Base-by-base conservation (phyloP, 2,113 vertebrate species). In the Syngnathus scovelli region DNA sequence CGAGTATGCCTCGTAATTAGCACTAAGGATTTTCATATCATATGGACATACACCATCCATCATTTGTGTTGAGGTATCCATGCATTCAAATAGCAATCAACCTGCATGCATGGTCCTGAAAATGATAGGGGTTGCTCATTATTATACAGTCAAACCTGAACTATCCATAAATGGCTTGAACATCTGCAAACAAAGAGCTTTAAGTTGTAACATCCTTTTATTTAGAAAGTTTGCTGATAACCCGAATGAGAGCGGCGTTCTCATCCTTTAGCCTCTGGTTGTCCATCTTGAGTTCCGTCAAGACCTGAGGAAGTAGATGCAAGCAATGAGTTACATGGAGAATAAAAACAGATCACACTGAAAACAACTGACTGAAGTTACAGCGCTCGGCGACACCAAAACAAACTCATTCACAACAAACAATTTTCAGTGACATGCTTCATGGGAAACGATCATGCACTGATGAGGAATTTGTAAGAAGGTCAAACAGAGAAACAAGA, bases 171-270 rank as follows among this genome's bases (percentile, higher is more conserved):
- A 12, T 5, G 39, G 43, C n/a, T n/a, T 63, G 10, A 43, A 63
- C 21, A 44, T 16, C 11, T 21, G 58, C 67, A 69, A n/a, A 67
- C 39, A 54, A 62, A 56, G 55, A 69, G 54, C 63, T 64, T 61
- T 37, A 11, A 36, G 56, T 58, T 59, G 43, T 19, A 38, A 68
- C 43, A 37, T 68, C 48, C 62, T 67, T 71, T 93, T 93, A 99
- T 83, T 98, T 99, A 79, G 96, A 99, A 75, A 98, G 92, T 86
- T 99, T 99, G 92, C 96, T 98, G 93, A 99, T 99, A 88, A 99
- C 96, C 83, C 96, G 89, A 85, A 99, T 98, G 83, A 99, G 93
- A 66, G 96, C 95, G 51, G 95, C 96, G 0, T 99, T 99, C 86
- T 99, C 96, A 19, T 99, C 96, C 88, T 98, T 99, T 80, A 99